A percentile compares a stretch with the other conserved stretches of the same genome.
These are phyloP conservation scores for Lycocorax pyrrhopterus DNA, from an alignment of 2,113 vertebrate species.

Conservation along the genomic window DNA sequence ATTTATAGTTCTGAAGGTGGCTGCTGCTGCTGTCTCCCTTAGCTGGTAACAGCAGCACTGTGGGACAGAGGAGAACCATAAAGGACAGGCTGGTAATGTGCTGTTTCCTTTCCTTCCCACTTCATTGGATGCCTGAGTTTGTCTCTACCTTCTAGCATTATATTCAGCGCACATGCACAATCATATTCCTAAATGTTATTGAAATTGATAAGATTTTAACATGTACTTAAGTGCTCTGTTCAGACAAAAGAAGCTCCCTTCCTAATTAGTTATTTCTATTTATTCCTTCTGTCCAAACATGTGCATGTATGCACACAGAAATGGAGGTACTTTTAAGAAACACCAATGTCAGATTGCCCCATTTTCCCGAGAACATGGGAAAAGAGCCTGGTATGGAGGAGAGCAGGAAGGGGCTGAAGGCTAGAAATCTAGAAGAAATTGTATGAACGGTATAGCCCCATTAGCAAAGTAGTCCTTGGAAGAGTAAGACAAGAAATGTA, in stretches of 20 bases:
- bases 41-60: not conserved
- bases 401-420: not conserved
- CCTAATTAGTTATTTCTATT: not conserved
- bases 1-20: accelerated
- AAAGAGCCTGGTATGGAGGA: not conserved
- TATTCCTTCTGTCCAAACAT: not conserved
- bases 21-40: not conserved
- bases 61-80: not conserved
- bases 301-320: not conserved
- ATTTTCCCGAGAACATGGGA: not conserved
- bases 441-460: not conserved
- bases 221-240: not conserved
- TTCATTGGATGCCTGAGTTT: not conserved
- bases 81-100: not conserved
- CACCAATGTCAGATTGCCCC: not conserved
- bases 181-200: not conserved
- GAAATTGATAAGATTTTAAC: not conserved
- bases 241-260: not conserved
- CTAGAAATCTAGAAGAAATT: not conserved
- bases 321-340: not conserved
- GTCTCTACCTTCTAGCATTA: not conserved
- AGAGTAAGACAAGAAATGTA: not conserved
- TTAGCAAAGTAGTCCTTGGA: not conserved
- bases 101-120: not conserved
- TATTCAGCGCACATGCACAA: not conserved